phyloP scores from a whole-genome alignment of 1,140 invertebrate genomes.

The Teleogryllus occipitalis region DNA sequence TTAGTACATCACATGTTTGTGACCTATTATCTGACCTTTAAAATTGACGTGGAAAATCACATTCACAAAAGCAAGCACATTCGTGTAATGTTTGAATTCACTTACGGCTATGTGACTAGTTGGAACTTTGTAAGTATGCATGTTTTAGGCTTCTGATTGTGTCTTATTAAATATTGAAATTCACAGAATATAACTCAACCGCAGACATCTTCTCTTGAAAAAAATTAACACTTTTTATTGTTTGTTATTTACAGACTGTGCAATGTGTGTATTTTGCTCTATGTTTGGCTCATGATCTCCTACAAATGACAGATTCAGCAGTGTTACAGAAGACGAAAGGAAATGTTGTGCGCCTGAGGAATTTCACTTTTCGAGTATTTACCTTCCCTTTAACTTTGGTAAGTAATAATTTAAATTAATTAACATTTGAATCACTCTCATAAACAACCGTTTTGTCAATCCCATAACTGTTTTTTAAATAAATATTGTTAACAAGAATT shows the following conservation, averaged over 20 bases:
- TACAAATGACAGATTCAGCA: not conserved
- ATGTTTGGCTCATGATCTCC: not conserved
- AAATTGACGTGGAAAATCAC: not conserved
- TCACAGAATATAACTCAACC: too few relatives aligned
- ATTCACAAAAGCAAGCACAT: not conserved
- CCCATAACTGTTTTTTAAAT: too few relatives aligned
- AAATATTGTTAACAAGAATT: too few relatives aligned
- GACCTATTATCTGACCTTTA: not conserved
- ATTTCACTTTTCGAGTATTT: conserved; percentile 37
- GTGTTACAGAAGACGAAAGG: conserved; percentile 9
- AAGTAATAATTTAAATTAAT: not conserved
- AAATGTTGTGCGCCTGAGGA: conserved; percentile 33
- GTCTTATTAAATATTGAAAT: too few relatives aligned
- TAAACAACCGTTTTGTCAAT: too few relatives aligned
- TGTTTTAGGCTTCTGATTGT: too few relatives aligned
- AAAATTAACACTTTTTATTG: not conserved
- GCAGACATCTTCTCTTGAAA: too few relatives aligned
- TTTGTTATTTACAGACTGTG: not conserved
- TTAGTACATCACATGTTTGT: not conserved
- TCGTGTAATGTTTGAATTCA: not conserved
- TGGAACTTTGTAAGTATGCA: not conserved
- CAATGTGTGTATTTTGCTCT: not conserved
- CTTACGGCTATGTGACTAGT: not conserved
- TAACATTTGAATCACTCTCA: too few relatives aligned
- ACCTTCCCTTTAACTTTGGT: conserved; percentile 38